Conservation (phyloP, 2,113 vertebrate species). For the Helogale parvula region DNA sequence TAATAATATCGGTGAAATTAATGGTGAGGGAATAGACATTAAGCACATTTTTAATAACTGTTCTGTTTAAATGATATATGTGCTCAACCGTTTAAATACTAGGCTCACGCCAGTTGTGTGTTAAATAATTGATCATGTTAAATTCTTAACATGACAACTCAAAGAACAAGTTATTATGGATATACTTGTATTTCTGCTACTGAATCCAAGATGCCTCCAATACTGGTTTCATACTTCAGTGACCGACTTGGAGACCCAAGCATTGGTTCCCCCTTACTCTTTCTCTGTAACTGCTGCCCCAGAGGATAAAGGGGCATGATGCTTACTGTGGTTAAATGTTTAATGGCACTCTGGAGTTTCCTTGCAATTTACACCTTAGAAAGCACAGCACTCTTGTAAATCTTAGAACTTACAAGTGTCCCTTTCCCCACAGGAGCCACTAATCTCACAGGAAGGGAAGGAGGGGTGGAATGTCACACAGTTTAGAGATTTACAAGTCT, state of each 20-base stretch:
- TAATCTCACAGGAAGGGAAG: constrained; percentile 59
- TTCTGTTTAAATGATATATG: background rate
- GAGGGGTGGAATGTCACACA: constrained; percentile 27
- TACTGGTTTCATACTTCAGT: background rate
- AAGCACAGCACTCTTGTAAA: constrained; percentile 62
- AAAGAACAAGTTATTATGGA: background rate
- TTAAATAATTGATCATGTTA: background rate
- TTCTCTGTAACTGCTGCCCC: background rate
- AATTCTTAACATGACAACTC: background rate
- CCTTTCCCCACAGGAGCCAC: constrained; percentile 45
- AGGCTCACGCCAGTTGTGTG: background rate
- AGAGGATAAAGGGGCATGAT: background rate
- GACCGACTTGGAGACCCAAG: background rate
- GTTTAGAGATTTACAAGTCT: constrained; percentile 69
- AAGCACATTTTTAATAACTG: background rate
- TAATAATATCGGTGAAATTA: background rate
- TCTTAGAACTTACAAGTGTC: constrained; percentile 54
- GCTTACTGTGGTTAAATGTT: constrained; percentile 24
- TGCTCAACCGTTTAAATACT: background rate
- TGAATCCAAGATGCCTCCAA: background rate
- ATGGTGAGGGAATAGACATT: background rate
- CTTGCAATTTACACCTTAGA: constrained; percentile 65
- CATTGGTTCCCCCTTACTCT: background rate
- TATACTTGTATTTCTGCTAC: background rate
- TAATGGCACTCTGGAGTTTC: constrained; percentile 41